These are phyloP conservation scores for Aphis craccivora DNA, from an alignment of 1,140 invertebrate genomes.

Conservation along the genomic window DNA sequence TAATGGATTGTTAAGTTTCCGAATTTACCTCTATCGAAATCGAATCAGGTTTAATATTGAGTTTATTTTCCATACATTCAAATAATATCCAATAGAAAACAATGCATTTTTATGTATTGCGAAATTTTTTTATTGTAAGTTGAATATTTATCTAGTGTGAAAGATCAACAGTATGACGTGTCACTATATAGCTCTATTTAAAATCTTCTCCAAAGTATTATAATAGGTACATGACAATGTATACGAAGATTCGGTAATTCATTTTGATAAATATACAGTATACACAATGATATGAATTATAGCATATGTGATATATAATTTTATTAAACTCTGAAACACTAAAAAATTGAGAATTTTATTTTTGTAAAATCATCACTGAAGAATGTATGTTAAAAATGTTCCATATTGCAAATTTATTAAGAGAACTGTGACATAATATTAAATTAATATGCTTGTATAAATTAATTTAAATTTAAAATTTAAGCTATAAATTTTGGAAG, in stretches of 20 bases:
- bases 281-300: too few species aligned
- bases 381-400: too few species aligned
- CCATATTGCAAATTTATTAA: background rate
- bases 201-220: background rate
- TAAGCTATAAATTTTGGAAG: too few species aligned
- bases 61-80: background rate
- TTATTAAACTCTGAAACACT: too few species aligned
- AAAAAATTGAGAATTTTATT: too few species aligned
- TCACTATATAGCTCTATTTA: background rate
- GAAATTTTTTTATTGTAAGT: background rate
- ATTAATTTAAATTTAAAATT: too few species aligned
- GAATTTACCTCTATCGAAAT: background rate
- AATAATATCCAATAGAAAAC: background rate
- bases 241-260: background rate
- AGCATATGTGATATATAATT: background rate
- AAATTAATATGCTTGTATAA: too few species aligned
- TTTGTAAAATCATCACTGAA: too few species aligned
- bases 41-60: background rate
- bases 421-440: background rate
- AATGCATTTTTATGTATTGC: background rate
- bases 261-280: background rate
- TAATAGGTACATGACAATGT: background rate
- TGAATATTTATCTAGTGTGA: background rate
- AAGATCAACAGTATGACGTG: too few species aligned
- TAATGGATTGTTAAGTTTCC: background rate